phyloP scores from a whole-genome alignment of 1,140 invertebrate genomes.

The Oscheius sp. region DNA sequence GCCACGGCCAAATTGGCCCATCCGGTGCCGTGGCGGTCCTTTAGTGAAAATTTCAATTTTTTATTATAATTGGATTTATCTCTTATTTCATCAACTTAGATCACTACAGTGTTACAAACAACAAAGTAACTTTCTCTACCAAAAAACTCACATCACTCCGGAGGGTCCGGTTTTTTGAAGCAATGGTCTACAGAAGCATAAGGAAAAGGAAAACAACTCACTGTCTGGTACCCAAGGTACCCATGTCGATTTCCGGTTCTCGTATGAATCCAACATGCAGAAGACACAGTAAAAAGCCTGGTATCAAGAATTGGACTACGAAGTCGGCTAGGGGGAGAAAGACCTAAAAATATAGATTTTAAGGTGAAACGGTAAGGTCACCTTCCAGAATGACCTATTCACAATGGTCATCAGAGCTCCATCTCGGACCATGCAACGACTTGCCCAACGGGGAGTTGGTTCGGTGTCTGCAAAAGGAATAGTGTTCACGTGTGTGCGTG shows the following conservation, averaged over 20 bases:
- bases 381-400: slow-evolving; percentile 55
- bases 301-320: slow-evolving; percentile 57
- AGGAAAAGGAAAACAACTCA: slow-evolving; percentile 3
- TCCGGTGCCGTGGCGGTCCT: no score
- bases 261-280: slow-evolving; percentile 58
- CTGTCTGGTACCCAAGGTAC: slow-evolving; percentile 47
- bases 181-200: no score
- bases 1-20: no score
- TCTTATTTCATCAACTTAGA: slow-evolving; percentile 8
- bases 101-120: slow-evolving; percentile 13
- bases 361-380: background rate
- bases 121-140: background rate
- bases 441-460: slow-evolving; percentile 56
- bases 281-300: slow-evolving; percentile 52
- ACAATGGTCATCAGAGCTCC: slow-evolving; percentile 55
- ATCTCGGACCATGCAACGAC: slow-evolving; percentile 54
- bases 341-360: slow-evolving; percentile 32
- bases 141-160: background rate
- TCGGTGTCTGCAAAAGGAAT: slow-evolving; percentile 51
- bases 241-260: slow-evolving; percentile 55
- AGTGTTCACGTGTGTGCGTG: no score
- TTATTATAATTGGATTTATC: no score
- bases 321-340: slow-evolving; percentile 56
- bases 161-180: background rate
- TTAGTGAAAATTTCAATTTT: no score